Evolutionary conservation across 2,888 invertebrate genomes (phyloP).

Genomic region (Agapostemon virescens): DNA sequence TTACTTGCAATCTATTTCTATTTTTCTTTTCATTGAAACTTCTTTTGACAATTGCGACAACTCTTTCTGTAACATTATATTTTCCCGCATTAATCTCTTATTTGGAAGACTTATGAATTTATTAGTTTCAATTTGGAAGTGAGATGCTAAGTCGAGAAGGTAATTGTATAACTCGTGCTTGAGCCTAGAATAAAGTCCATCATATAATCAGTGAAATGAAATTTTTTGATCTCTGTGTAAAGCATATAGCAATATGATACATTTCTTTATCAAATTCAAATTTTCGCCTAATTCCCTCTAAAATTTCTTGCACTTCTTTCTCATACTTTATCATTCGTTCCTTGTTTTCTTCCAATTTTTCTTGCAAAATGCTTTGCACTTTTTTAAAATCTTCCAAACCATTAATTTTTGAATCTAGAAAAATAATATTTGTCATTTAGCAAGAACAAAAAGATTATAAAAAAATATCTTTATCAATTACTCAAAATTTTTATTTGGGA

Average conservation of each 20-base stretch:
- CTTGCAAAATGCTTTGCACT: constrained; percentile 57
- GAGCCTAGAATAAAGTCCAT: constrained; percentile 64
- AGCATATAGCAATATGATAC: constrained; percentile 57
- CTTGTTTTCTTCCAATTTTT: constrained; percentile 64
- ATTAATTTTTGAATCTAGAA: constrained; percentile 73
- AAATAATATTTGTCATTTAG: background rate
- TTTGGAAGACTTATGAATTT: constrained; percentile 62
- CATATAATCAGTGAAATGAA: background rate
- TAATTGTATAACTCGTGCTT: constrained; percentile 71
- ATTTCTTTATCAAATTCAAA: constrained; percentile 71
- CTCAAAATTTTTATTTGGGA: constrained; percentile 73
- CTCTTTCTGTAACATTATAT: constrained; percentile 71
- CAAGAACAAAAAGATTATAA: background rate
- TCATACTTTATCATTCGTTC: constrained; percentile 61
- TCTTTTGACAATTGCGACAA: constrained; percentile 53
- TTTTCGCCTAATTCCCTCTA: constrained; percentile 66
- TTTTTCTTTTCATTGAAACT: constrained; percentile 42
- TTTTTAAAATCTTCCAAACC: constrained; percentile 73
- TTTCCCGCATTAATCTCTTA: constrained; percentile 72
- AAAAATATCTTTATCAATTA: constrained; percentile 54
- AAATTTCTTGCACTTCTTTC: constrained; percentile 56
- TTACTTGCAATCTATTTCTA: constrained; percentile 56
- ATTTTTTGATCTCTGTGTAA: background rate
- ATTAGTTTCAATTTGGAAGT: constrained; percentile 69
- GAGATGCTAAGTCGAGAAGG: constrained; percentile 65